Evolutionary conservation across 2,888 invertebrate genomes (phyloP), one percentile per base, ranked within the genome.

Genomic region (Toxonevra muliebris): DNA sequence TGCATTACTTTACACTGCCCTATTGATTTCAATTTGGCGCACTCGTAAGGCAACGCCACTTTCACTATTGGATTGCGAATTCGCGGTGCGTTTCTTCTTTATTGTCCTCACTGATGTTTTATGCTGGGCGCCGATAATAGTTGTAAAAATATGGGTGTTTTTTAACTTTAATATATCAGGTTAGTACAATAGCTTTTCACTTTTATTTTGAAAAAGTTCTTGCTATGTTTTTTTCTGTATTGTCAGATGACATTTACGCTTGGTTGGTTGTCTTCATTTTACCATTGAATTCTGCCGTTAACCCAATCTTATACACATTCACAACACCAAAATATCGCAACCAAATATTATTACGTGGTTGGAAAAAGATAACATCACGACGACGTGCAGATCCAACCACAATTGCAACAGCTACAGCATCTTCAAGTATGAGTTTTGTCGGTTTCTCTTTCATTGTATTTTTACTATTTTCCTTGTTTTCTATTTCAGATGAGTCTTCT

Each of bases 111-210:
- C 91, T 1, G 90, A 92, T 78, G 88, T 88, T n/a, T 80, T 88
- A 64, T 92, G 92, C 78, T 92, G 92, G 92, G 87, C 88, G 13
- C 92, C 92, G 9, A 90, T 92, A 61, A 89, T 91, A 48, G 77
- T 87, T 40, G 85, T 90, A 67, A 92, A 92, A 81, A 86, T 89
- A 58, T 81, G 88, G 71, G 91, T 90, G 2, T 87, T 91, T 72
- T 80, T 85, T 48, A 85, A 87, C 57, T 83, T 87, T 62, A 84
- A 86, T 71, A 87, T 90, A 69, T 87, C 89, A 68, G 86, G 90
- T 90, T 80, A 83, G 83, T 77, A 58, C 10, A 30, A 30, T 30
- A 7, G 19, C 5, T 61, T 12, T 13, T 60, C 50, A 57, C 11
- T 52, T 50, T 57, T 59, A 48, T 12, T 54, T 54, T 67, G 58